Evolutionary conservation across 2,113 vertebrate species (phyloP).

Genomic region (Oncorhynchus gorbuscha): DNA sequence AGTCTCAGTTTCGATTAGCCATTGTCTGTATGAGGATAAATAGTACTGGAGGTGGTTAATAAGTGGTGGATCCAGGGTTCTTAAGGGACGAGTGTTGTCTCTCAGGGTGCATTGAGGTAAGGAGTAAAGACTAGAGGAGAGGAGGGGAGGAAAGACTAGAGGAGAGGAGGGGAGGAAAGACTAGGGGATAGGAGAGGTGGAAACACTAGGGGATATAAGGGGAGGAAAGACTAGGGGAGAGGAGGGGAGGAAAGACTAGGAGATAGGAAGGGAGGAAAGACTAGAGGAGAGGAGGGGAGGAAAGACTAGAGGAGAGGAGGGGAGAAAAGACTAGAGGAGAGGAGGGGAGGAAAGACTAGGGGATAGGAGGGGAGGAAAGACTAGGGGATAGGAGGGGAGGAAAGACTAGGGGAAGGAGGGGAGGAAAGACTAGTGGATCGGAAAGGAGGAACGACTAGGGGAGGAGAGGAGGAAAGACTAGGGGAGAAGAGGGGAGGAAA

Average conservation of each 20-base stretch:
- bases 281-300: not conserved
- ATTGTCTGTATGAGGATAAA: too few relatives aligned
- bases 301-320: constrained; percentile 9
- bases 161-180: constrained; percentile 20
- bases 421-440: too few relatives aligned
- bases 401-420: too few relatives aligned
- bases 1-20: too few relatives aligned
- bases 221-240: constrained; percentile 1
- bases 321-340: not conserved
- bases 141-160: constrained; percentile 8
- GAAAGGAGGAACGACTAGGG: too few relatives aligned
- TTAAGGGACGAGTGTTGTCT: constrained; percentile 24
- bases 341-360: not conserved
- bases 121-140: not conserved
- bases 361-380: constrained; percentile 27
- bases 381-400: not conserved
- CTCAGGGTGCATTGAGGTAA: constrained; percentile 15
- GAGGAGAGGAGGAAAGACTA: too few relatives aligned
- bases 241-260: constrained; percentile 16
- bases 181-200: not conserved
- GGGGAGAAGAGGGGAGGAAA: too few relatives aligned
- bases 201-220: not conserved
- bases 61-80: constrained; percentile 24
- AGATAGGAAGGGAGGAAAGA: not conserved
- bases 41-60: not conserved